These are phyloP conservation scores for Drosophila auraria DNA, from an alignment of 1,140 invertebrate species.

Conservation along the genomic window DNA sequence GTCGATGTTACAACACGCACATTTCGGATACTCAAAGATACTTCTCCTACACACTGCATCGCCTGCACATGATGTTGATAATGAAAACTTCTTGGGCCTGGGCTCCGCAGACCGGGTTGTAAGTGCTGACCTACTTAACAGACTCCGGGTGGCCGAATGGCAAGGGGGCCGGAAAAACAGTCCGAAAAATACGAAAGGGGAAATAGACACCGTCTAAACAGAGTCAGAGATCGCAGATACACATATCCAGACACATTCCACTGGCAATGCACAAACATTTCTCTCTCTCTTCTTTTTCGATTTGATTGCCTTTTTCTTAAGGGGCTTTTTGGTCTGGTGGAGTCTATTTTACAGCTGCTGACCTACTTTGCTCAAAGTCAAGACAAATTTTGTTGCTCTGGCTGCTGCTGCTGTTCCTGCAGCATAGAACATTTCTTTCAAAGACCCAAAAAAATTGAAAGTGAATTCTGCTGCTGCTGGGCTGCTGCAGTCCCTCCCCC, in stretches of 20 bases:
- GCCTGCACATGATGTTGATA: slow-evolving; percentile 57
- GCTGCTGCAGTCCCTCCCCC: slow-evolving; percentile 47
- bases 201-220: slow-evolving; percentile 61
- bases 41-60: slow-evolving; percentile 13
- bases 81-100: slow-evolving; percentile 47
- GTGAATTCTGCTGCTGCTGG: slow-evolving; percentile 75
- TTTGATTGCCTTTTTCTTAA: slow-evolving; percentile 55
- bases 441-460: slow-evolving; percentile 63
- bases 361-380: slow-evolving; percentile 79
- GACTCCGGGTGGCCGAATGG: slow-evolving; percentile 33
- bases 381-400: slow-evolving; percentile 53
- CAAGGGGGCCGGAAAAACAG: slow-evolving; percentile 11
- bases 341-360: slow-evolving; percentile 81
- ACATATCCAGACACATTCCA: slow-evolving; percentile 47
- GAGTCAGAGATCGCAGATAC: slow-evolving; percentile 41
- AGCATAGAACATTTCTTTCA: slow-evolving; percentile 64
- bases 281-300: slow-evolving; percentile 30
- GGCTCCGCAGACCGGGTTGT: slow-evolving; percentile 8
- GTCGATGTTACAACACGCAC: slow-evolving; percentile 19
- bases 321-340: slow-evolving; percentile 34
- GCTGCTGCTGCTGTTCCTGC: slow-evolving; percentile 24
- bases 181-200: slow-evolving; percentile 41
- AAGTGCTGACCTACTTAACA: slow-evolving; percentile 61
- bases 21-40: slow-evolving; percentile 30
- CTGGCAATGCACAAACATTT: slow-evolving; percentile 54